Evolutionary conservation across 30 jellyfish, hydroid and myxozoan genomes (phyloP), one percentile per base, ranked within the genome.

Genomic region (Chrysaora quinquecirrha): DNA sequence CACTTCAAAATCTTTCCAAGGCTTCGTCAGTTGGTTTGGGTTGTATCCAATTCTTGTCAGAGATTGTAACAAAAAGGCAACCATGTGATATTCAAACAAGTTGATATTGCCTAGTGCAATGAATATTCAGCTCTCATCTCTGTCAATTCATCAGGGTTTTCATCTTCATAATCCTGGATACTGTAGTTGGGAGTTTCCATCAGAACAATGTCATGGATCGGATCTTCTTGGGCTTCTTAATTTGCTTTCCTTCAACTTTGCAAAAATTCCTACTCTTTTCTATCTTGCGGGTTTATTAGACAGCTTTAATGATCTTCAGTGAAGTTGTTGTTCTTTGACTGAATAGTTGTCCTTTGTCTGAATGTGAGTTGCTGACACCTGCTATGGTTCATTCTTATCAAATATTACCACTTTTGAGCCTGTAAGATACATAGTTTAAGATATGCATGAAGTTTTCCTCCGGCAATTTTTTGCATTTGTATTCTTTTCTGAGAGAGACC

Each of bases 321-420:
- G 16, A 30, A 70, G 27, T 70, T 34, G 34, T 70, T 70, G 66
- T 32, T n/a, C n/a, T n/a, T n/a, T n/a, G n/a, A n/a, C n/a, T n/a
- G n/a, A n/a, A 70, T 10, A 70, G 2, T 28, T 64, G 66, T 12
- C 82, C 82, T 23, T 70, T 31, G 32, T 70, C 82, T 32, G 33
- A 1, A 23, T 33, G 1, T 20, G 33, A 28, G 28, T 29, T 16
- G 29, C 0, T 24, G 21, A 66, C 29, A 30, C 34, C 32, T 30
- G 25, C 78, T 16, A 70, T 0, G 14, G 30, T 29, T 70, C 82
- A 66, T 16, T 30, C 23, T 23, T 19, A 6, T 43, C 58, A 9
- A 9, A 43, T 6, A 43, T 9, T 43, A 16, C 9, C 16, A 43
- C 58, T 43, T 16, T 43, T 43, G 12, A 43, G 16, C 58, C 58